Percentiles rank a stretch among this genome's conserved stretches.
Conservation (phyloP, 35 echinoderm and acorn worm genomes). For the Heliocidaris tuberculata region DNA sequence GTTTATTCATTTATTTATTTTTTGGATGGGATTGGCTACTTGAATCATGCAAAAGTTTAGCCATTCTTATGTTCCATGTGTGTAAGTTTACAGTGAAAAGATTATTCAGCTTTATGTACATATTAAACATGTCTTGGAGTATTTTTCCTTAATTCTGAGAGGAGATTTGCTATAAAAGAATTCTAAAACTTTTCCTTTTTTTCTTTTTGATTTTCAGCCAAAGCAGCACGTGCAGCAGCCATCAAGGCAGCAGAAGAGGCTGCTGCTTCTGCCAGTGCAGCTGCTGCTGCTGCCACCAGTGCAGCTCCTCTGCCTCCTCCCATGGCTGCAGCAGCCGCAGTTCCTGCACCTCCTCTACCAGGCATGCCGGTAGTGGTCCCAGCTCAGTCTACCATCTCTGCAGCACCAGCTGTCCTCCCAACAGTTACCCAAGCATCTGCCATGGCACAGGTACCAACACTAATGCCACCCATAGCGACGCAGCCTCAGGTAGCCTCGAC, state of each 20-base stretch:
- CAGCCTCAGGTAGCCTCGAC: slow-evolving; percentile 48
- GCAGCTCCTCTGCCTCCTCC: not conserved
- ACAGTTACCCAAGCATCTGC: not conserved
- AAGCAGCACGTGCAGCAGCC: slow-evolving; percentile 30
- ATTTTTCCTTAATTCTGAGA: not conserved
- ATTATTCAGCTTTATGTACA: too few species aligned
- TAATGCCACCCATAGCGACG: slow-evolving; percentile 45
- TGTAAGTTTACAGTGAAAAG: too few species aligned
- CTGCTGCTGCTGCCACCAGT: slow-evolving; percentile 6
- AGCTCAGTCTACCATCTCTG: slow-evolving; percentile 6
- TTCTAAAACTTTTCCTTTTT: not conserved
- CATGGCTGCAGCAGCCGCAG: not conserved
- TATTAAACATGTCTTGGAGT: not conserved
- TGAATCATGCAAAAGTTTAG: too few species aligned
- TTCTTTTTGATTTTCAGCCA: slow-evolving; percentile 24
- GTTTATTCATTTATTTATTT: too few species aligned
- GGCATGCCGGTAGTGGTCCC: not conserved
- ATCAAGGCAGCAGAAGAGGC: slow-evolving; percentile 36
- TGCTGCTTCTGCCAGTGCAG: not conserved
- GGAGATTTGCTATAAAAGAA: not conserved
- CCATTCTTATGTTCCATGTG: too few species aligned
- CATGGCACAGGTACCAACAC: slow-evolving; percentile 32
- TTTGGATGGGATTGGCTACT: too few species aligned
- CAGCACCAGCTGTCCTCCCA: not conserved
- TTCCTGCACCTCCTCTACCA: slow-evolving; percentile 46